Conservation (phyloP, 1,140 invertebrate species). For the Pseudachorutes palmiensis region DNA sequence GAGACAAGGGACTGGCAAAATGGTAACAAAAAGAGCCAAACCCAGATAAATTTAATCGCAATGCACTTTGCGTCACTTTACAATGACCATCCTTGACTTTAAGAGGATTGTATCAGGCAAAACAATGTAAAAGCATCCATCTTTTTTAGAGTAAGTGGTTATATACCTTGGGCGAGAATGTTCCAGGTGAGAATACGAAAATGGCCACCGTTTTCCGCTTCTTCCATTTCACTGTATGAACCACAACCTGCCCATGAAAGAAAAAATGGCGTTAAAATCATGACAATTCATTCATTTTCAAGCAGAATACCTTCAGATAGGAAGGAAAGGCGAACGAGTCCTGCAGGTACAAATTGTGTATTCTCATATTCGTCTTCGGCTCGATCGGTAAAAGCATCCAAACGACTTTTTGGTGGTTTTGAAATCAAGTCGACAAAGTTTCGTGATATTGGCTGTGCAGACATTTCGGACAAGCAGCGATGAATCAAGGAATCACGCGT, state of each 20-base stretch:
- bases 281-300: too few relatives aligned
- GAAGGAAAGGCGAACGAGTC: conserved; percentile 30
- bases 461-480: conserved; percentile 47
- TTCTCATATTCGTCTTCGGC: conserved; percentile 1
- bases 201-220: conserved; percentile 38
- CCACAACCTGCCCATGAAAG: conserved; percentile 44
- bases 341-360: conserved; percentile 17
- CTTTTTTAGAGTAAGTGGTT: too few relatives aligned
- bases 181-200: conserved; percentile 67
- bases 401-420: not conserved
- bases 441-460: conserved; percentile 45
- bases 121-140: too few relatives aligned
- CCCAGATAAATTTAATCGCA: too few relatives aligned
- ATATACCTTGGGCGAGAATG: conserved; percentile 62
- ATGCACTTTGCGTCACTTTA: too few relatives aligned
- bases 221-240: conserved; percentile 40
- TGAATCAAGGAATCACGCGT: conserved; percentile 48
- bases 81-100: too few relatives aligned
- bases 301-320: conserved; percentile 35
- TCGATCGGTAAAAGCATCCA: not conserved
- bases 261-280: too few relatives aligned
- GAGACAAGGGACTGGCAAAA: too few relatives aligned
- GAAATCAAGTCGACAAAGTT: too few relatives aligned
- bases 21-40: too few relatives aligned
- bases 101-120: too few relatives aligned